A percentile compares a stretch with the other conserved stretches of the same genome.
Evolutionary conservation across 2,888 invertebrate species (phyloP).

Genomic region (Orthosia gothica): DNA sequence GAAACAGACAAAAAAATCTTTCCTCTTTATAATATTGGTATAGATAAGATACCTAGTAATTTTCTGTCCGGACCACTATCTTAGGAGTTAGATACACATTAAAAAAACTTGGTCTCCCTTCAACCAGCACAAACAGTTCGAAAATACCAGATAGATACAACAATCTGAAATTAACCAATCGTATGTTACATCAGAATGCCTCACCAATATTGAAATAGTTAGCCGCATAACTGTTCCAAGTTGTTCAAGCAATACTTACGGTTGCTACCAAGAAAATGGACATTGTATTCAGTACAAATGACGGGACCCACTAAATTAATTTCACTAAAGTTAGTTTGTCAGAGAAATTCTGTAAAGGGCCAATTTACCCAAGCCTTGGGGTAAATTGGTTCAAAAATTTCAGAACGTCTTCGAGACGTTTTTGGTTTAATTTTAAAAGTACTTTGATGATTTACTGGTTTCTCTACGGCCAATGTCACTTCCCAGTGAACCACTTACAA

Average conservation of each 20-base stretch:
- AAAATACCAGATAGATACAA: constrained; percentile 23
- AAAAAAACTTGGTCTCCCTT: background rate
- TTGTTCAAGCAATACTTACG: constrained; percentile 62
- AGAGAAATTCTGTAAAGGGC: constrained; percentile 76
- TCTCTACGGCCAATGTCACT: constrained; percentile 61
- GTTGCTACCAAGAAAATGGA: constrained; percentile 76
- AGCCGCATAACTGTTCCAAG: constrained; percentile 55
- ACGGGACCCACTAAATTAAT: constrained; percentile 82
- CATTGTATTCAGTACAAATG: constrained; percentile 79
- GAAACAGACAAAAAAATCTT: too few species aligned
- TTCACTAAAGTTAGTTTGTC: constrained; percentile 81
- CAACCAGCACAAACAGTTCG: background rate
- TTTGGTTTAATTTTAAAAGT: constrained; percentile 65
- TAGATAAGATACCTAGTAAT: background rate
- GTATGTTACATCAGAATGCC: constrained; percentile 25
- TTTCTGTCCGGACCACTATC: too few species aligned
- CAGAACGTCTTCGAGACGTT: constrained; percentile 69
- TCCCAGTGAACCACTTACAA: constrained; percentile 59
- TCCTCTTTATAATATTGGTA: too few species aligned
- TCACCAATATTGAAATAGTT: constrained; percentile 62
- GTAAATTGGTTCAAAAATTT: constrained; percentile 66
- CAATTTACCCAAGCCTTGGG: constrained; percentile 74
- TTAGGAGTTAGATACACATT: background rate
- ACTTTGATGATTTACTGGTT: constrained; percentile 67
- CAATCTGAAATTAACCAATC: constrained; percentile 32